Evolutionary conservation across 1,140 invertebrate genomes (phyloP).

Genomic region (Diabrotica undecimpunctata): DNA sequence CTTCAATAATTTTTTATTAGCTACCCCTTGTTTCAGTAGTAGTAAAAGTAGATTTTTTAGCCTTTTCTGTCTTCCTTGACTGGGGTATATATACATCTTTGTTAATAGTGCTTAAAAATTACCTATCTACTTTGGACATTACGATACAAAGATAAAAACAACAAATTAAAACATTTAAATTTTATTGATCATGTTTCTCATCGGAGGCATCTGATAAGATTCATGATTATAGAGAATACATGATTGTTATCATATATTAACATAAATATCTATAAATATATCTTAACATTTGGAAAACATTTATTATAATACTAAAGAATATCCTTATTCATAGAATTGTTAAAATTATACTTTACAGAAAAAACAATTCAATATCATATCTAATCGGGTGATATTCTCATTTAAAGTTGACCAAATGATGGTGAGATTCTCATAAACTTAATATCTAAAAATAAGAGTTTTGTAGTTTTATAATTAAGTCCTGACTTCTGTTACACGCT

Average conservation of each 20-base stretch:
- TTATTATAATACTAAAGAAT: conserved; percentile 35
- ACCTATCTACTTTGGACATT: too few relatives aligned
- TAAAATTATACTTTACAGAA: conserved; percentile 15
- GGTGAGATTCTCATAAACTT: conserved; percentile 5
- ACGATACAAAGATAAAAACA: too few relatives aligned
- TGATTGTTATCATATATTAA: conserved; percentile 33
- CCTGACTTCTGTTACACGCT: background rate
- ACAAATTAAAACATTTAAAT: conserved; percentile 35
- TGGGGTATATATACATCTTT: too few relatives aligned
- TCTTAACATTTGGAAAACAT: conserved; percentile 37
- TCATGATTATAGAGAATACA: conserved; percentile 35
- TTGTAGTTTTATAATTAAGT: conserved; percentile 7
- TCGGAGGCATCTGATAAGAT: conserved; percentile 40
- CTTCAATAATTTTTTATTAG: too few relatives aligned
- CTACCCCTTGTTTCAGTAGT: too few relatives aligned
- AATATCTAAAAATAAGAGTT: too few relatives aligned
- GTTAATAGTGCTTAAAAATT: too few relatives aligned
- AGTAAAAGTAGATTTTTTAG: too few relatives aligned
- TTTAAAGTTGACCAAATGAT: conserved; percentile 12
- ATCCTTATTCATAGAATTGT: conserved; percentile 22
- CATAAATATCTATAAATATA: conserved; percentile 36
- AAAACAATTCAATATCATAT: conserved; percentile 11
- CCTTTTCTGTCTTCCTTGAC: too few relatives aligned
- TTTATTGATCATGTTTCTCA: conserved; percentile 40
- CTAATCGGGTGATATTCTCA: conserved; percentile 16